Percentiles rank a stretch among this genome's conserved stretches.
phyloP scores from a whole-genome alignment of 2,797 vertebrate species.

The Gymnocypris eckloni region DNA sequence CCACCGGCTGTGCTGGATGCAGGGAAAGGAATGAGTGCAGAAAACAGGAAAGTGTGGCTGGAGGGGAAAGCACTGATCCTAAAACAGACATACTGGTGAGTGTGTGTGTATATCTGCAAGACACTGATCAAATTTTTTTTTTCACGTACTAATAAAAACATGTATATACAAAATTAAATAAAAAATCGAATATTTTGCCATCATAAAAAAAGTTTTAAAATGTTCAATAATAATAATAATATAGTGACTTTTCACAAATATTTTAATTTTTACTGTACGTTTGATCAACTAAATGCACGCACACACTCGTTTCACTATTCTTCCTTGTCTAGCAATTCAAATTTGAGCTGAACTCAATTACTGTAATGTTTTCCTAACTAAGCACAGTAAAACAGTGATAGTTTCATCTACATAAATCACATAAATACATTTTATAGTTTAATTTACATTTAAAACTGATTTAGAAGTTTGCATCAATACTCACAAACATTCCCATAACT shows the following conservation, averaged over 20 bases:
- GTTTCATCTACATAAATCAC: background rate
- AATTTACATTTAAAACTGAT: background rate
- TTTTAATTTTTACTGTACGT: background rate
- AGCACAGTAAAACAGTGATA: too few species aligned
- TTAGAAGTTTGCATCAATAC: background rate
- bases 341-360: background rate
- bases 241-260: too few species aligned
- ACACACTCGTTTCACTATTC: too few species aligned
- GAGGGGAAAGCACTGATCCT: conserved; percentile 64
- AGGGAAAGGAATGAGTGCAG: conserved; percentile 83
- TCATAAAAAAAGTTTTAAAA: too few species aligned
- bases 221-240: too few species aligned
- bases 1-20: conserved; percentile 84
- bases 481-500: background rate
- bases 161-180: background rate
- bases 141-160: background rate
- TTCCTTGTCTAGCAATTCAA: too few species aligned
- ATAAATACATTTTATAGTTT: background rate
- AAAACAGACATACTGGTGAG: conserved; percentile 61
- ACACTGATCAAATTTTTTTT: background rate
- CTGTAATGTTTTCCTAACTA: background rate
- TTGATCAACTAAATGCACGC: background rate
- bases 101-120: background rate
- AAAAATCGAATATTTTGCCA: background rate
- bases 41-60: conserved; percentile 84